These are phyloP conservation scores for Forbesichthys papilliferus DNA, from an alignment of 2,113 vertebrate genomes.

Conservation along the genomic window DNA sequence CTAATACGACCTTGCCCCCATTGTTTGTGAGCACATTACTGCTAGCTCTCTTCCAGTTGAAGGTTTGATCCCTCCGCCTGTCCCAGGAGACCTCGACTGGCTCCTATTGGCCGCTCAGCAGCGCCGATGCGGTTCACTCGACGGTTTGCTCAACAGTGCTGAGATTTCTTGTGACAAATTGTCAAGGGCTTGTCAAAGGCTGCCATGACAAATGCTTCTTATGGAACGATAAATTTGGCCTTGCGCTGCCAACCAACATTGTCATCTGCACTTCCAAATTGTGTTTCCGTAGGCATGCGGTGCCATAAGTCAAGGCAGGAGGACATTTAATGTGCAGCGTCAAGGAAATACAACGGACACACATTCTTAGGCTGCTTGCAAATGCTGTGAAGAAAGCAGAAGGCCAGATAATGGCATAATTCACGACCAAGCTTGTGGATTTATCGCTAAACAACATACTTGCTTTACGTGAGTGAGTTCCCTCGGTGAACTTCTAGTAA, in stretches of 20 bases:
- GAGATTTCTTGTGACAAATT: conserved; percentile 58
- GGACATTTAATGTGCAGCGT: conserved; percentile 25
- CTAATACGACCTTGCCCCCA: conserved; percentile 35
- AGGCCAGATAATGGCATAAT: conserved; percentile 20
- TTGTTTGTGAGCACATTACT: conserved; percentile 35
- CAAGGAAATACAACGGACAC: conserved; percentile 16
- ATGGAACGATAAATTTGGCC: conserved; percentile 38
- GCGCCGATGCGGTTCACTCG: background rate
- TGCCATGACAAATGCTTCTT: conserved; percentile 35
- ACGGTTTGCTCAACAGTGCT: conserved; percentile 30
- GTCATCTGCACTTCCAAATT: conserved; percentile 25
- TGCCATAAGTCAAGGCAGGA: conserved; percentile 32
- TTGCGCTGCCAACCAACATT: conserved; percentile 34
- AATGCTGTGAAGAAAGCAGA: conserved; percentile 6
- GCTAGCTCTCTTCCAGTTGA: conserved; percentile 30
- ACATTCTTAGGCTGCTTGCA: conserved; percentile 15
- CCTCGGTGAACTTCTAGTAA: conserved; percentile 31
- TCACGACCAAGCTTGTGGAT: conserved; percentile 21
- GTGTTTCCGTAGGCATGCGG: conserved; percentile 18
- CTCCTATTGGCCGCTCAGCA: conserved; percentile 13
- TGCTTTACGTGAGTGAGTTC: conserved; percentile 16
- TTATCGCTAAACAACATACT: conserved; percentile 36
- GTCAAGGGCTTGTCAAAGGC: conserved; percentile 54
- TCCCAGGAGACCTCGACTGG: conserved; percentile 34
- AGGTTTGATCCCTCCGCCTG: conserved; percentile 39